These are phyloP conservation scores for Alligator mississippiensis DNA, from an alignment of 2,113 vertebrate species.

Conservation along the genomic window DNA sequence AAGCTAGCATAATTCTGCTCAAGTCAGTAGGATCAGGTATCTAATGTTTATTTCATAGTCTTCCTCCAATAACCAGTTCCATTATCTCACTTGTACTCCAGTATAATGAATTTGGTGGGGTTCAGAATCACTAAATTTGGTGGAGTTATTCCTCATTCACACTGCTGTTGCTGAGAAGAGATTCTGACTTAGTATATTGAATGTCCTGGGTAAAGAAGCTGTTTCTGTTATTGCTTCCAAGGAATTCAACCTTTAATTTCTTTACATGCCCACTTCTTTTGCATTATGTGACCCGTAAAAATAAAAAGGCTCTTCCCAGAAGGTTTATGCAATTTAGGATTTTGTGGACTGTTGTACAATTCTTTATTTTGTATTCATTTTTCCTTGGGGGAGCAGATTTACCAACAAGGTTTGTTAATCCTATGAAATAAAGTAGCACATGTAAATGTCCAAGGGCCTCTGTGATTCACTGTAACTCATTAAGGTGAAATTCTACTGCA, in stretches of 20 bases:
- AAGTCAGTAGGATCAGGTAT: not conserved
- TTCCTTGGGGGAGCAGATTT: not conserved
- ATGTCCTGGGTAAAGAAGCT: not conserved
- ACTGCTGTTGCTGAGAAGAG: not conserved
- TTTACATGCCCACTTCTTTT: not conserved
- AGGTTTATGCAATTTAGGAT: not conserved
- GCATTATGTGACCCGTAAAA: not conserved
- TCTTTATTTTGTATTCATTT: not conserved
- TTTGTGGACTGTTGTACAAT: not conserved
- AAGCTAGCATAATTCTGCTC: not conserved
- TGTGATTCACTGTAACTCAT: not conserved
- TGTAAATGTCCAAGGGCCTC: not conserved
- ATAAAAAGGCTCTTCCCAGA: not conserved
- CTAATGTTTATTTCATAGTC: not conserved
- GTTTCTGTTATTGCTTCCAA: not conserved
- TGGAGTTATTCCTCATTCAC: not conserved
- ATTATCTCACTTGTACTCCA: not conserved
- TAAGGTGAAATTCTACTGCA: not conserved
- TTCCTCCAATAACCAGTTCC: not conserved
- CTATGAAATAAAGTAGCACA: not conserved
- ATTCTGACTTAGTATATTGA: rapidly evolving
- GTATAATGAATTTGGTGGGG: too few relatives aligned
- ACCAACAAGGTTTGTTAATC: not conserved
- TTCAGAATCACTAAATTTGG: too few relatives aligned
- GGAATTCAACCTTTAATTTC: not conserved